A percentile compares a stretch with the other conserved stretches of the same genome.
Conservation (phyloP, 2,113 vertebrate genomes). For the Nibea albiflora region DNA sequence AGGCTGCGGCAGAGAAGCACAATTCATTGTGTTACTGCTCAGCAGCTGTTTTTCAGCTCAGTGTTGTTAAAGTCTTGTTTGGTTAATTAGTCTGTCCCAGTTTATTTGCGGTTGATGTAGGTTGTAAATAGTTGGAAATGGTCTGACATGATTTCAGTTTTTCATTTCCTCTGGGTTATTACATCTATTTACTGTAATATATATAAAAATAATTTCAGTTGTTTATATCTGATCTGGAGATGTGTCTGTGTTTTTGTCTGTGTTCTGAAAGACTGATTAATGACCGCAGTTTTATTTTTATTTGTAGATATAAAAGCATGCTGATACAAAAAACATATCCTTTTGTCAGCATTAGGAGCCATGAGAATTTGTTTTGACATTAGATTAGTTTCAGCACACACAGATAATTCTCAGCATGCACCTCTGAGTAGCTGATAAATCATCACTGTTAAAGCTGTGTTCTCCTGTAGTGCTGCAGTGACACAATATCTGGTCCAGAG, state of each 20-base stretch:
- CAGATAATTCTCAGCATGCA: not conserved
- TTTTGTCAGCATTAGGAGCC: too few species aligned
- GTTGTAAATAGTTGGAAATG: not conserved
- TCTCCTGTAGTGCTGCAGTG: not conserved
- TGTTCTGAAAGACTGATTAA: too few species aligned
- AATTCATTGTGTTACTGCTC: not conserved
- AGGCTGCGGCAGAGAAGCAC: not conserved
- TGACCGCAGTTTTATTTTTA: too few species aligned
- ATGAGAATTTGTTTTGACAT: not conserved
- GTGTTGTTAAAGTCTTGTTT: not conserved
- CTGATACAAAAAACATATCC: not conserved
- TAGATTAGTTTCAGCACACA: not conserved
- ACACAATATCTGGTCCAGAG: too few species aligned
- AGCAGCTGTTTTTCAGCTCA: not conserved
- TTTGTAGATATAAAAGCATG: too few species aligned
- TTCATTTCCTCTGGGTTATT: not conserved
- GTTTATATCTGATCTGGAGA: too few species aligned
- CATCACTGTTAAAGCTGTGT: not conserved
- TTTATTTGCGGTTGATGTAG: not conserved
- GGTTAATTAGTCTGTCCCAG: not conserved
- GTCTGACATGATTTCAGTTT: not conserved
- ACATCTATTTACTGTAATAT: too few species aligned
- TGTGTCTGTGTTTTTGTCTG: too few species aligned
- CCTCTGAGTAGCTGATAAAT: conserved; percentile 3
- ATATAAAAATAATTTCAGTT: too few species aligned